Evolutionary conservation across 1,140 invertebrate genomes (phyloP), one percentile per base, ranked within the genome.

Genomic region (Armadillidium nasatum): DNA sequence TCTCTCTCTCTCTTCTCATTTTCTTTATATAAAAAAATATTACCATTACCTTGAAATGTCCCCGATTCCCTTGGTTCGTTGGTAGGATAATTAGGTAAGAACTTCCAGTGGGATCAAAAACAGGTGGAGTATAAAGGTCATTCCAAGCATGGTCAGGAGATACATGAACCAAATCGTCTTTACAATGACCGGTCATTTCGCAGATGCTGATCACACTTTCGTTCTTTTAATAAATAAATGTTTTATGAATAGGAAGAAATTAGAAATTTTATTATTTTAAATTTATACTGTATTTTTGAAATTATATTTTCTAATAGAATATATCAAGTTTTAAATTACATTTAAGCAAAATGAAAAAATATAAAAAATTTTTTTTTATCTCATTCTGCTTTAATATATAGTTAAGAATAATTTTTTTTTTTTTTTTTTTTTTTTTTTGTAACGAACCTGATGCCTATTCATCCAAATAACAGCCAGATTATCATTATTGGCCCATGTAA

Each of bases 381-480:
- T 6, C 13, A 70, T 44, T 44, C 7, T 70, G 68, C 2, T 10
- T 15, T 44, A 72, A 7, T 11, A 46, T 15, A 22, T 19, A 13
- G 71, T 6, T 7, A 78, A 80, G 77, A 85, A 87, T 6, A 85
- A 70, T 0, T 82, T 84, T 19, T 86, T 78, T 0, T 85, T n/a
- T n/a, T n/a, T n/a, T n/a, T n/a, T n/a, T n/a, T n/a, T n/a, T n/a
- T n/a, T n/a, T n/a, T n/a, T n/a, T n/a, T n/a, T n/a, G n/a, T 83
- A 83, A 60, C 75, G 44, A 23, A 94, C 97, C 85, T 97, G 95
- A 60, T 91, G 88, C 79, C 95, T 87, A 82, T 95, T 95, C 84
- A 94, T 88, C 93, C 94, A 96, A 22, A 91, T 88, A 0, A 93
- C 89, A 10, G 90, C 85, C 9, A 95, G 82, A 44, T 90, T 87